Evolutionary conservation across 2,797 vertebrate species (phyloP), one percentile per base, ranked within the genome.

Genomic region (Lepidocolaptes lacrymiger): DNA sequence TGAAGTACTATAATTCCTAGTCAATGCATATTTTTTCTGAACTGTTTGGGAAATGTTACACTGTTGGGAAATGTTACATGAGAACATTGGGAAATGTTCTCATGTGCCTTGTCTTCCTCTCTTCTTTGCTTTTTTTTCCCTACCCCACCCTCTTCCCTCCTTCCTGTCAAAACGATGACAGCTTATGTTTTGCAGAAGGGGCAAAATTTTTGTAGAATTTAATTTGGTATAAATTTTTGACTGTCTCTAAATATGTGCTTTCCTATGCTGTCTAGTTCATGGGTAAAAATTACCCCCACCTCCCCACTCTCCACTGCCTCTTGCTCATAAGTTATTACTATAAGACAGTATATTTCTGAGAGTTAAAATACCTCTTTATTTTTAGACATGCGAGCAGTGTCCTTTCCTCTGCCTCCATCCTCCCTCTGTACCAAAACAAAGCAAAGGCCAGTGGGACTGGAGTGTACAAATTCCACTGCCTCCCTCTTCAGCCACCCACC

Each of bases 341-440:
- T 9, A 76, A 63, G 46, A 30, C 14, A 69, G 67, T 34, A 52
- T 32, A 78, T 75, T 77, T 18, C 34, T 49, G 22, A 64, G 10
- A 49, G 18, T 37, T 83, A 39, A 52, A 43, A 74, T 23, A 36
- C 17, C 48, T 83, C 55, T 76, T 75, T 67, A 83, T 63, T 46
- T 85, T 80, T 66, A 86, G 41, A 81, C 3, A 1, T 34, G 28
- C 4, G 72, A 66, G 9, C 10, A 46, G 20, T 23, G 22, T 52
- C 46, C 49, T 81, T 91, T 94, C 84, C 66, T 93, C 4, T 6
- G 27, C 14, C 34, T 76, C 20, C 10, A 3, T 71, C 34, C 89
- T 81, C 34, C 18, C 21, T 27, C 14, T 34, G 9, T 67, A 88
- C n/a, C 61, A 34, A 73, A 96, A 91, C 76, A 86, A 89, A 95